These are phyloP conservation scores for Pangasianodon gigas DNA, from an alignment of 2,113 vertebrate species.

Conservation along the genomic window DNA sequence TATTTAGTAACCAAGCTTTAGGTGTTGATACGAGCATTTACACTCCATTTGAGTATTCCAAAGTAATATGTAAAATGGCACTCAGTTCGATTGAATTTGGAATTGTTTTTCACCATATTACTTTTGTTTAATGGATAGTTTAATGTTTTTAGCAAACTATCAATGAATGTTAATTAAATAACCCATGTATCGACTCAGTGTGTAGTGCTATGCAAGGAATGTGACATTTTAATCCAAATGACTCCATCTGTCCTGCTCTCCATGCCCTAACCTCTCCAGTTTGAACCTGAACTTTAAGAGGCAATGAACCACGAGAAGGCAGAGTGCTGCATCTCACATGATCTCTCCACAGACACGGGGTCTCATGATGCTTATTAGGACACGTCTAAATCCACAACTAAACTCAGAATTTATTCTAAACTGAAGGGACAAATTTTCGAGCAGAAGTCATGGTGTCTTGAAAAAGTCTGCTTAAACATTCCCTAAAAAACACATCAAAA, in stretches of 20 bases:
- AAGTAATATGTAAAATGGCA: neutral
- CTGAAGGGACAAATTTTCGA: neutral
- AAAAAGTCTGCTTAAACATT: neutral
- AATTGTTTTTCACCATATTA: neutral
- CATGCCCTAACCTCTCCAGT: neutral
- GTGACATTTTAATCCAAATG: constrained; percentile 50
- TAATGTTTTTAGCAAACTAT: neutral
- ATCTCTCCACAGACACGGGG: neutral
- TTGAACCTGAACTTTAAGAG: neutral
- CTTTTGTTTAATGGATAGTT: neutral
- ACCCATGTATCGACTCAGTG: neutral
- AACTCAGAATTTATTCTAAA: neutral
- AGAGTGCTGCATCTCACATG: constrained; percentile 43
- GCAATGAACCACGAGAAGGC: constrained; percentile 3
- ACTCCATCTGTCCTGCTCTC: constrained; percentile 57
- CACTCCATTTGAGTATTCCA: neutral
- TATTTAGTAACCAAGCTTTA: neutral
- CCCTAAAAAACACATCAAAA: neutral
- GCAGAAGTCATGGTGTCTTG: neutral
- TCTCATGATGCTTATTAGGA: constrained; percentile 38
- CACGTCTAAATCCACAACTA: neutral
- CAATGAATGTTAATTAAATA: neutral
- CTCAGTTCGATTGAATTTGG: neutral
- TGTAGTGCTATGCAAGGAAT: constrained; percentile 60
- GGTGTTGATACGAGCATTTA: neutral